These are phyloP conservation scores for Malacosoma neustria DNA, from an alignment of 2,888 invertebrate genomes.

Conservation along the genomic window DNA sequence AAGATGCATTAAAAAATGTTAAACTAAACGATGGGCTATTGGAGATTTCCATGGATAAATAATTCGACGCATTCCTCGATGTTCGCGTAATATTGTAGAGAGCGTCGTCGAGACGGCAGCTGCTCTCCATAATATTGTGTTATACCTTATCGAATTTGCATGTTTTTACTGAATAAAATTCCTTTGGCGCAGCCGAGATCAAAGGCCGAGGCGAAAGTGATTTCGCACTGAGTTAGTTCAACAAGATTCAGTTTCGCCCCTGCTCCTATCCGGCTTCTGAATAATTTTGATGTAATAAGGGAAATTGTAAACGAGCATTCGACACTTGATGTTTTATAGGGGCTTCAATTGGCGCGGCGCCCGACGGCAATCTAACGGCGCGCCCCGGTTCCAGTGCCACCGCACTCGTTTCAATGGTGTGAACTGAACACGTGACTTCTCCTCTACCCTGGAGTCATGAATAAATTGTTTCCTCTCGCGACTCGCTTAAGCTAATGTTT, in stretches of 20 bases:
- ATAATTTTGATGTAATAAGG: conserved; percentile 69
- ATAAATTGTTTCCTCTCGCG: conserved; percentile 6
- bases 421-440: conserved; percentile 21
- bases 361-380: too few species aligned
- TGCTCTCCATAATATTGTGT: conserved; percentile 67
- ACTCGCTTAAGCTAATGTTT: background rate
- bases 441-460: conserved; percentile 1
- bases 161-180: conserved; percentile 75
- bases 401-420: conserved; percentile 25
- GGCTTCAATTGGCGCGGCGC: conserved; percentile 10
- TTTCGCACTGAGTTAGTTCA: conserved; percentile 74
- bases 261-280: conserved; percentile 52
- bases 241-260: conserved; percentile 67
- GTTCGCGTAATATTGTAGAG: conserved; percentile 33
- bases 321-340: conserved; percentile 39
- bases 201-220: conserved; percentile 70
- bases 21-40: background rate
- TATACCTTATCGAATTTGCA: conserved; percentile 75
- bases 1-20: too few species aligned
- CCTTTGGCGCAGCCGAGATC: conserved; percentile 71
- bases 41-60: conserved; percentile 26
- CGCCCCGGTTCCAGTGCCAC: conserved; percentile 4
- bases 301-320: conserved; percentile 65
- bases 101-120: conserved; percentile 34
- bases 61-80: conserved; percentile 40